Evolutionary conservation across 2,113 vertebrate species (phyloP), one percentile per base, ranked within the genome.

Genomic region (Pterophyllum scalare): DNA sequence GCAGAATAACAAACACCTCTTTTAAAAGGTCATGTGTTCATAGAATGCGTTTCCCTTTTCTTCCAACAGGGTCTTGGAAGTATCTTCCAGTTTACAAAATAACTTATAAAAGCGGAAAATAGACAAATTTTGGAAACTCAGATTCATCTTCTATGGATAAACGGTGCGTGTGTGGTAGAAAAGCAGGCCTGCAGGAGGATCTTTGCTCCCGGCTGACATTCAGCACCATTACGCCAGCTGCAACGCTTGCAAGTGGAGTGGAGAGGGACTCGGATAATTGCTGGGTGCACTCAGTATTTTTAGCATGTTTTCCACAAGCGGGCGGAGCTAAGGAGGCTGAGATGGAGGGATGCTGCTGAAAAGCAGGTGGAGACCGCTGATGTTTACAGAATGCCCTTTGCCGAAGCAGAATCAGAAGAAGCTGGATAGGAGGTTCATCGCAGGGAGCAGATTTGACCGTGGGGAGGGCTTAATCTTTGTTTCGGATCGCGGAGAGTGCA

Each of bases 341-440:
- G 85, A 81, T 58, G 83, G 86, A 88, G 65, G 82, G 93, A 94
- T 92, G 92, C 79, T 89, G 91, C 86, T 83, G 89, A 86, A 60
- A 9, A 88, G 95, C 95, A 95, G 95, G 93, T 94, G 94, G 87
- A 87, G 81, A 85, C 85, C 52, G 82, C 83, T 57, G 79, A 65
- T 85, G 87, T 86, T 90, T 75, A 89, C 88, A n/a, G 60, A 76
- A 79, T 80, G 67, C 76, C 12, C 28, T 61, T 70, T 24, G 38
- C 78, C 0, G 62, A 43, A 20, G 33, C 70, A 35, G 4, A 28
- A 75, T 62, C 65, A 5, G 59, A 64, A 28, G 75, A 77, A 5
- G 49, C 81, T 13, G 10, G 15, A 46, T 20, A 52, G n/a, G 46
- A n/a, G 65, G 31, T 40, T 7, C 6, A 0, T 19, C 7, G 15